Base-by-base conservation (phyloP, 53 echinoderm and acorn worm genomes). In the Arbacia lixula region DNA sequence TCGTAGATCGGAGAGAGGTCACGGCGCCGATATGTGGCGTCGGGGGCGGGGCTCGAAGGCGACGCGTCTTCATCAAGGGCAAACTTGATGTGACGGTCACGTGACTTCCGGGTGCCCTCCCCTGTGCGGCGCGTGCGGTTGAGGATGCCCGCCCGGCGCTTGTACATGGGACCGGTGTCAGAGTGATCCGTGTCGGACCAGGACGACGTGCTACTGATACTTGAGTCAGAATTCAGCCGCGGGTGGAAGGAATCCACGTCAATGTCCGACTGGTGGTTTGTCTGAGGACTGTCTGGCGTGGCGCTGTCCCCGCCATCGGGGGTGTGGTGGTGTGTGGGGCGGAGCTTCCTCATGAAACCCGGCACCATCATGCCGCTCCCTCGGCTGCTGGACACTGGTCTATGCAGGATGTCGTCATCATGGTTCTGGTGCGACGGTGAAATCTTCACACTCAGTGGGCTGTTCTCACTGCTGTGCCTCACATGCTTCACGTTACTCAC, bases 41-140 rank as follows among this genome's bases (percentile, higher is more conserved):
- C 63, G 0, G 84, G 60, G 19, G 42, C 12, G 17, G 60, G 79
- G 40, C 79, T 60, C 3, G 60, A 39, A 34, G 88, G 81, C 12
- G 55, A 67, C 12, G 63, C 71, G 9, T 80, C 85, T 16, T 76
- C 68, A 38, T 90, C 93, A 40, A 87, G 39, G 33, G 93, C 93
- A 61, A 93, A 93, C 8, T 83, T 93, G 85, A 93, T 93, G 73
- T 93, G 93, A 34, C 73, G 87, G 37, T 93, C 84, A n/a, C 84
- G 87, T 1, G 85, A 84, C 49, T 85, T 93, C 17, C 81, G 85
- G 14, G 52, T 75, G 0, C 88, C 85, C 29, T 91, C 91, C 17
- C 83, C 61, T 3, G 79, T 63, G 53, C 87, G 71, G 53, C 77
- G 85, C 27, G 65, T 76, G 37, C 75, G 68, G 35, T 80, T 79